These are phyloP conservation scores for Eupithecia subfuscata DNA, from an alignment of 2,888 invertebrate species.

Conservation along the genomic window DNA sequence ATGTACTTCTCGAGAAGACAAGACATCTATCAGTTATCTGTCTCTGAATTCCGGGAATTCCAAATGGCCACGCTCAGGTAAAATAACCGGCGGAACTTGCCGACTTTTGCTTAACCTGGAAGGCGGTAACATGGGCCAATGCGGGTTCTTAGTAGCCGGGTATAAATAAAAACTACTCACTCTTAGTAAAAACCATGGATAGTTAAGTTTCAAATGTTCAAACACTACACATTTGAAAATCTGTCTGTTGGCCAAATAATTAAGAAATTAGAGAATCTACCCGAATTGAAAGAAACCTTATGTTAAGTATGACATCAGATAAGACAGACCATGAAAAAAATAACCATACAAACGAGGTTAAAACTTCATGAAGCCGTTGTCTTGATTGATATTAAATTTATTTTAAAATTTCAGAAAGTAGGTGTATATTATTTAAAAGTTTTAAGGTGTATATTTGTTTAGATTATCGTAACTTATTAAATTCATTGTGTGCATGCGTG, in stretches of 20 bases:
- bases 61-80: constrained; percentile 29
- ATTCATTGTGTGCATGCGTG: neutral
- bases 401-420: neutral
- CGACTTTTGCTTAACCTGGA: neutral
- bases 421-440: neutral
- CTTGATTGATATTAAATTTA: neutral
- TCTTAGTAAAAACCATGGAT: neutral
- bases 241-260: neutral
- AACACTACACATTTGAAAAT: neutral
- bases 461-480: neutral
- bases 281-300: neutral
- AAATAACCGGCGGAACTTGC: constrained; percentile 14
- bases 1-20: constrained; percentile 15
- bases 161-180: neutral
- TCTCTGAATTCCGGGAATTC: constrained; percentile 30
- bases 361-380: neutral
- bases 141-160: neutral
- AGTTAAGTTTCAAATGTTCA: neutral
- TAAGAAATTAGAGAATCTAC: neutral
- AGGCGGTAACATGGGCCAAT: neutral
- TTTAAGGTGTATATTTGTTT: neutral
- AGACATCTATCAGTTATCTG: constrained; percentile 12
- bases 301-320: too few species aligned
- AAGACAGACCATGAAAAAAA: neutral
- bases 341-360: neutral